Evolutionary conservation across 2,797 vertebrate species (phyloP), one percentile per base, ranked within the genome.

Genomic region (Champsocephalus gunnari): DNA sequence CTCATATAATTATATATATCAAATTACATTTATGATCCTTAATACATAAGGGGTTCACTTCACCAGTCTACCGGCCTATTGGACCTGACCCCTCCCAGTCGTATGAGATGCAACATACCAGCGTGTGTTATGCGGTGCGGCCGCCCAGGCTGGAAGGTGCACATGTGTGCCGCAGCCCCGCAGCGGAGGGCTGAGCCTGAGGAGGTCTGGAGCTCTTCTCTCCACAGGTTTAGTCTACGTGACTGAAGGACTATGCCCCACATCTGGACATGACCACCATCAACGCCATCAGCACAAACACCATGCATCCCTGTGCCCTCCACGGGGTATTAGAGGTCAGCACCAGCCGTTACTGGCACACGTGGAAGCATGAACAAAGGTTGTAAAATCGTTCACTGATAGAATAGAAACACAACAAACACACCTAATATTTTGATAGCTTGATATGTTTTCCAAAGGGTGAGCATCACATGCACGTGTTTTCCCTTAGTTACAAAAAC

Each of bases 141-240:
- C 76, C 63, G 60, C 82, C 83, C 73, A 82, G 74, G 66, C 75
- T 81, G 84, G 73, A 86, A 77, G 76, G 75, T 79, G 76, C 87
- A 94, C 93, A 95, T 94, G 83, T 95, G 93, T 88, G 81, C 79
- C 69, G 75, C 92, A 94, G 92, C 75, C 89, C 85, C 91, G 61
- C 43, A 75, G 79, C 54, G 21, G 54, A 71, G 64, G 61, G 73
- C 83, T 73, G 67, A 77, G 71, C 74, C 77, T 79, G 55, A 64
- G 58, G 71, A 80, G 63, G 75, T 76, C 80, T 85, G 75, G 67
- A 88, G 77, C 76, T 55, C 61, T 58, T 70, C 76, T 82, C 72
- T 88, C 86, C 86, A 84, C 90, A 89, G 78, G 84, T 91, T 92
- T 91, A 92, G 91, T 92, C 88, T 90, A 84, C 76, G 73, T 13